phyloP scores from a whole-genome alignment of 2,113 vertebrate genomes.

The Petromus typicus region DNA sequence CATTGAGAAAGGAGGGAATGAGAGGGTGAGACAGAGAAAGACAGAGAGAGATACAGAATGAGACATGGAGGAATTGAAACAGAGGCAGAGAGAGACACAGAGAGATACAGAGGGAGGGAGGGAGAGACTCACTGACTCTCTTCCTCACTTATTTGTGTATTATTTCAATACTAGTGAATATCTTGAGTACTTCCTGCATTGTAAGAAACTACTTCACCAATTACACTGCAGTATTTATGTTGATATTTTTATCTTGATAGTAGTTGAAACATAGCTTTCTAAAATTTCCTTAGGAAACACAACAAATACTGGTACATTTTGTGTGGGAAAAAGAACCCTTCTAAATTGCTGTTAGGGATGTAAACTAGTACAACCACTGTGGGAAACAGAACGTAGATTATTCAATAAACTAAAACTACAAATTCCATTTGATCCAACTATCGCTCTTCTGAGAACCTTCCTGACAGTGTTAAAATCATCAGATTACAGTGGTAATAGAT shows the following conservation, averaged over 20 bases:
- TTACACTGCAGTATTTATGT: background rate
- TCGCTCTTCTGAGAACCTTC: background rate
- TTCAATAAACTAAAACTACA: background rate
- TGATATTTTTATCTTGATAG: background rate
- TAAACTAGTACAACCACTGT: background rate
- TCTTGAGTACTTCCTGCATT: background rate
- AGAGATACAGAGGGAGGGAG: background rate
- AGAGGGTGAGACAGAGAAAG: background rate
- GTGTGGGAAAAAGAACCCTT: background rate
- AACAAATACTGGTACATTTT: background rate
- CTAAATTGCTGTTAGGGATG: background rate
- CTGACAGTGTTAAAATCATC: background rate
- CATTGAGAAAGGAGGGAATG: background rate
- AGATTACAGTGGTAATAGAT: background rate
- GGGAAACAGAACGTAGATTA: background rate
- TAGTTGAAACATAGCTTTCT: background rate
- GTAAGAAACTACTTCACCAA: background rate
- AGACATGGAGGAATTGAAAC: no score
- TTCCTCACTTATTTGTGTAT: background rate
- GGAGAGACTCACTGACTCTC: background rate
- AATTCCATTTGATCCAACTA: background rate
- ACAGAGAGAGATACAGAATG: no score
- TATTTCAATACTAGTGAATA: background rate
- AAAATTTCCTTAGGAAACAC: background rate
- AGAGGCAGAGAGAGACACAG: no score